These are phyloP conservation scores for Larimichthys polyactis DNA, from an alignment of 2,113 vertebrate species.

Conservation along the genomic window DNA sequence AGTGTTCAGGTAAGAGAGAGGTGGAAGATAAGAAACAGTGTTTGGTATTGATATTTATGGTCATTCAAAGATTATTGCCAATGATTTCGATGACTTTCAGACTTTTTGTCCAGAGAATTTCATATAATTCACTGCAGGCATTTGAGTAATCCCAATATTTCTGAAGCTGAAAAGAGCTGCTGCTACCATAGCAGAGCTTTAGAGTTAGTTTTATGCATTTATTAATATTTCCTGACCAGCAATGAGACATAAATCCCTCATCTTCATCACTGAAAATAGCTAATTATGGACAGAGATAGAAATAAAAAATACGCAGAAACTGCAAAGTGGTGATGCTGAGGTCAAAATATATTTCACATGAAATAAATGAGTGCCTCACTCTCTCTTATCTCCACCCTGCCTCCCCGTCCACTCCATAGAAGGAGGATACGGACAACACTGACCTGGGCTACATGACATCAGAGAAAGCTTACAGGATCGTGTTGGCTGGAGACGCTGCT, in stretches of 20 bases:
- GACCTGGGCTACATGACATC: conserved; percentile 81
- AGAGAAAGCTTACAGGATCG: conserved; percentile 93
- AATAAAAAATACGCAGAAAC: not conserved
- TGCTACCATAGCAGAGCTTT: too few relatives aligned
- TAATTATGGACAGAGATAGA: not conserved
- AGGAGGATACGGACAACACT: conserved; percentile 62
- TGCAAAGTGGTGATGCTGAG: not conserved
- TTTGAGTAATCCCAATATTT: too few relatives aligned
- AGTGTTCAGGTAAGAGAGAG: conserved; percentile 83
- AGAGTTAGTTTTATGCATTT: too few relatives aligned
- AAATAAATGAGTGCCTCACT: not conserved
- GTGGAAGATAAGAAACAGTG: not conserved
- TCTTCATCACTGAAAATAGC: not conserved
- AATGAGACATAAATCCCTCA: not conserved
- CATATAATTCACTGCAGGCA: too few relatives aligned
- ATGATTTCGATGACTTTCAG: not conserved
- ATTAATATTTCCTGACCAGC: not conserved
- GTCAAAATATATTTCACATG: not conserved
- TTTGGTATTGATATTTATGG: not conserved
- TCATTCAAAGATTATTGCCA: not conserved
- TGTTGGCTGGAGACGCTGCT: conserved; percentile 94
- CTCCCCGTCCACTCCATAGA: conserved; percentile 46
- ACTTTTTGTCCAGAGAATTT: too few relatives aligned
- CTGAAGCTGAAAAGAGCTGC: too few relatives aligned
- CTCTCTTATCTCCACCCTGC: not conserved